phyloP scores from a whole-genome alignment of 2,113 vertebrate species.

The Pao palembangensis region DNA sequence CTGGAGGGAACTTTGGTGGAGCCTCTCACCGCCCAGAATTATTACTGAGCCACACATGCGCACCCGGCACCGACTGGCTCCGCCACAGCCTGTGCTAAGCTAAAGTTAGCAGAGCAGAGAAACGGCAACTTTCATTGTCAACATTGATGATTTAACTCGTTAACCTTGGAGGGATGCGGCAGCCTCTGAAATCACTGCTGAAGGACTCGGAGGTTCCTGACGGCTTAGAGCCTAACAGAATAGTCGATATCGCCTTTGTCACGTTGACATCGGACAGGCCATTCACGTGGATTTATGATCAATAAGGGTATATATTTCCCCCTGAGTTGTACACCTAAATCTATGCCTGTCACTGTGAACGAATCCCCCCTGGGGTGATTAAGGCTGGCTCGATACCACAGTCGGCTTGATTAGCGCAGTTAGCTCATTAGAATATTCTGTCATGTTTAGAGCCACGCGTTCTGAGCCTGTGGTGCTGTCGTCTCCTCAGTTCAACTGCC shows the following conservation, averaged over 20 bases:
- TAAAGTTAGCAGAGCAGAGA: slow-evolving; percentile 35
- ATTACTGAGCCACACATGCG: slow-evolving; percentile 3
- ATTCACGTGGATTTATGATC: background rate
- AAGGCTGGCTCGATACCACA: too few species aligned
- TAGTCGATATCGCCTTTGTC: slow-evolving; percentile 5
- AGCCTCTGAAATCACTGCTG: slow-evolving; percentile 9
- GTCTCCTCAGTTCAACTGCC: too few species aligned
- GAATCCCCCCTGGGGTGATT: too few species aligned
- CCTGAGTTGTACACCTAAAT: too few species aligned
- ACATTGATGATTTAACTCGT: slow-evolving; percentile 23
- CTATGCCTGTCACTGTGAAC: too few species aligned
- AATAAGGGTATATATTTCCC: too few species aligned
- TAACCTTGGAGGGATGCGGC: slow-evolving; percentile 3
- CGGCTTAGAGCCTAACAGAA: background rate
- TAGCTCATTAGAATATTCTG: too few species aligned
- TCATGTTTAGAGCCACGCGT: too few species aligned
- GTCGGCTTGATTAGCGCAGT: too few species aligned
- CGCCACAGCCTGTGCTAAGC: slow-evolving; percentile 22
- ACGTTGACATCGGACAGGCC: background rate
- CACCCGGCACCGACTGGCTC: background rate
- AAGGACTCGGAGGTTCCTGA: slow-evolving; percentile 14
- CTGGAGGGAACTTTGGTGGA: slow-evolving; percentile 2
- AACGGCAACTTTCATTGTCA: slow-evolving; percentile 45
- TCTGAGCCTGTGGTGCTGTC: too few species aligned
- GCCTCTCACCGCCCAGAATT: slow-evolving; percentile 20